A percentile compares a stretch with the other conserved stretches of the same genome.
phyloP scores from a whole-genome alignment of 2,888 invertebrate species.

The Nomada fabriciana region DNA sequence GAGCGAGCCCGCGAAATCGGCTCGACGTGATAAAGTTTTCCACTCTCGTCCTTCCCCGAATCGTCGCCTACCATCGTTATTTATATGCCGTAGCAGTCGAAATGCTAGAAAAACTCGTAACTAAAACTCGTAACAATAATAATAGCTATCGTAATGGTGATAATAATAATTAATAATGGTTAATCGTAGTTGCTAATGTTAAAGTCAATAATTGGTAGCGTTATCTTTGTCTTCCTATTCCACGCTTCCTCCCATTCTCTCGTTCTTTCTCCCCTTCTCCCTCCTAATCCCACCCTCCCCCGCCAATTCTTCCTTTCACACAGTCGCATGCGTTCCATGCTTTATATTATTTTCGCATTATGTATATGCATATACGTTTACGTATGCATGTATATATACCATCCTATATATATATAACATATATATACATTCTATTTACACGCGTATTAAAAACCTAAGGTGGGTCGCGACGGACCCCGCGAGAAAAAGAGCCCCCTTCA shows the following conservation, averaged over 20 bases:
- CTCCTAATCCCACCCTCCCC: background rate
- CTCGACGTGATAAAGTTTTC: slow-evolving; percentile 54
- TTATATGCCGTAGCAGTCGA: slow-evolving; percentile 43
- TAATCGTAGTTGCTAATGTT: slow-evolving; percentile 60
- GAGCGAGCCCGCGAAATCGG: background rate
- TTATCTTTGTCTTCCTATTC: slow-evolving; percentile 28
- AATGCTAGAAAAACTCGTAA: slow-evolving; percentile 51
- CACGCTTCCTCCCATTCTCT: slow-evolving; percentile 16
- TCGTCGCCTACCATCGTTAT: background rate
- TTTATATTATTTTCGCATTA: slow-evolving; percentile 21
- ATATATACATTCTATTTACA: slow-evolving; percentile 64
- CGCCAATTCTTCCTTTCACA: background rate
- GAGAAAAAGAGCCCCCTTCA: background rate
- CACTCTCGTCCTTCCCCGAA: background rate
- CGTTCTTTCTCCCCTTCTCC: background rate
- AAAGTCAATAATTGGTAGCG: slow-evolving; percentile 31
- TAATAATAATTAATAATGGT: slow-evolving; percentile 54
- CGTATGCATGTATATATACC: slow-evolving; percentile 40
- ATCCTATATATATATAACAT: slow-evolving; percentile 44
- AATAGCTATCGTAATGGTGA: slow-evolving; percentile 61
- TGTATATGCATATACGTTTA: slow-evolving; percentile 31
- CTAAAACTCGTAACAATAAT: slow-evolving; percentile 72
- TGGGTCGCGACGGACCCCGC: background rate
- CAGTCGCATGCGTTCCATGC: slow-evolving; percentile 1
- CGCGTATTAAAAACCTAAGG: slow-evolving; percentile 60